These are phyloP conservation scores for Rhinolophus ferrumequinum DNA, from an alignment of 2,113 vertebrate species.

Conservation along the genomic window DNA sequence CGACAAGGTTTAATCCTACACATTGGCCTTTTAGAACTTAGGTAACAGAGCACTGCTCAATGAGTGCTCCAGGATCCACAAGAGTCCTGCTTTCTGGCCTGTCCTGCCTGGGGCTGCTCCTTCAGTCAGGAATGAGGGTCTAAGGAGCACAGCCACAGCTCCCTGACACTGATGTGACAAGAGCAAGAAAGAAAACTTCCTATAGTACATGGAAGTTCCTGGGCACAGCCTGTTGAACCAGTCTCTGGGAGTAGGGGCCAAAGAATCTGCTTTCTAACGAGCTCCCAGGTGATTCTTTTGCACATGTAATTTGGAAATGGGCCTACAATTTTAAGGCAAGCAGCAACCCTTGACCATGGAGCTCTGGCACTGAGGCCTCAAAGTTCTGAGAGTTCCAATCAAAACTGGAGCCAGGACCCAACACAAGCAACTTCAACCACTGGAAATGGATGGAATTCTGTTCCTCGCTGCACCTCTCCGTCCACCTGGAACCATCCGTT, in stretches of 20 bases:
- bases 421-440: neutral
- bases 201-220: fast-evolving
- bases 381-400: neutral
- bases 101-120: neutral
- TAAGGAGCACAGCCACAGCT: neutral
- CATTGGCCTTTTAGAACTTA: neutral
- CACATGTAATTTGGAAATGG: neutral
- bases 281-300: neutral
- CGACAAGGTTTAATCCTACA: neutral
- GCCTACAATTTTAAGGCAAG: neutral
- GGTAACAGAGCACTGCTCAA: neutral
- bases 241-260: neutral
- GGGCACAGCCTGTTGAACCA: neutral
- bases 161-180: neutral
- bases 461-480: neutral
- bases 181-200: neutral
- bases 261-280: neutral
- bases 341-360: neutral
- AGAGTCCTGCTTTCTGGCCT: neutral
- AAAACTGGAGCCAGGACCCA: neutral
- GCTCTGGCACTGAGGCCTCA: neutral
- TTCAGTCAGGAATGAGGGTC: neutral
- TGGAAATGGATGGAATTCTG: neutral
- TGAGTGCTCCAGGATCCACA: neutral
- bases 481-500: neutral